Conservation (phyloP, 2,888 invertebrate genomes). For the Amphipyra tragopoginis region DNA sequence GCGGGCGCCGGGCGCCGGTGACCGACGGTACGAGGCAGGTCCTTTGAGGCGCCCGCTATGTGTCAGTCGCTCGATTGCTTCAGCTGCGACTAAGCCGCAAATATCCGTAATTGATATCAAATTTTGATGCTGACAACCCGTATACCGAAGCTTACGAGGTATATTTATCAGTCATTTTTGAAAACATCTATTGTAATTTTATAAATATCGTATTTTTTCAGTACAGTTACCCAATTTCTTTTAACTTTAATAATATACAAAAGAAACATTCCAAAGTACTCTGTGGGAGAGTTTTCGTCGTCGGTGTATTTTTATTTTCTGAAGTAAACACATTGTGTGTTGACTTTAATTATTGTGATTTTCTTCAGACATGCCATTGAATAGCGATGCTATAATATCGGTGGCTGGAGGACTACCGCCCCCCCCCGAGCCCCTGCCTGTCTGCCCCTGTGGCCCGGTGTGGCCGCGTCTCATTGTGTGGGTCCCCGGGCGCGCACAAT, state of each 20-base stretch:
- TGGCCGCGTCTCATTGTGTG: constrained; percentile 21
- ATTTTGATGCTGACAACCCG: too few relatives aligned
- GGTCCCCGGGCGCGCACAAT: constrained; percentile 29
- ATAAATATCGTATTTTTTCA: too few relatives aligned
- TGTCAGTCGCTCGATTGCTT: too few relatives aligned
- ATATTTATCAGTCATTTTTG: too few relatives aligned
- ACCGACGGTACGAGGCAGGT: too few relatives aligned
- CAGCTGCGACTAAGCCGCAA: neutral
- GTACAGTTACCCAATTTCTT: too few relatives aligned
- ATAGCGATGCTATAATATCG: neutral
- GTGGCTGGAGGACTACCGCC: neutral
- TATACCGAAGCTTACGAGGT: too few relatives aligned
- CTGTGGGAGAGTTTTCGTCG: neutral
- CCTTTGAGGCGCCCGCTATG: neutral
- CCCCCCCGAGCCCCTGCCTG: too few relatives aligned
- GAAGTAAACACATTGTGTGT: constrained; percentile 2
- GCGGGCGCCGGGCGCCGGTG: too few relatives aligned
- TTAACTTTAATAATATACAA: too few relatives aligned
- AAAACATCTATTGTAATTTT: too few relatives aligned
- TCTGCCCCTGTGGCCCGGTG: neutral
- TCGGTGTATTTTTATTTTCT: neutral
- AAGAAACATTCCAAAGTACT: too few relatives aligned
- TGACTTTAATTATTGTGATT: constrained; percentile 11
- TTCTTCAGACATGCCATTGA: neutral
- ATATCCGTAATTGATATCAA: constrained; percentile 1